Conservation (phyloP, 2,888 invertebrate genomes). For the Nyleta sp. region DNA sequence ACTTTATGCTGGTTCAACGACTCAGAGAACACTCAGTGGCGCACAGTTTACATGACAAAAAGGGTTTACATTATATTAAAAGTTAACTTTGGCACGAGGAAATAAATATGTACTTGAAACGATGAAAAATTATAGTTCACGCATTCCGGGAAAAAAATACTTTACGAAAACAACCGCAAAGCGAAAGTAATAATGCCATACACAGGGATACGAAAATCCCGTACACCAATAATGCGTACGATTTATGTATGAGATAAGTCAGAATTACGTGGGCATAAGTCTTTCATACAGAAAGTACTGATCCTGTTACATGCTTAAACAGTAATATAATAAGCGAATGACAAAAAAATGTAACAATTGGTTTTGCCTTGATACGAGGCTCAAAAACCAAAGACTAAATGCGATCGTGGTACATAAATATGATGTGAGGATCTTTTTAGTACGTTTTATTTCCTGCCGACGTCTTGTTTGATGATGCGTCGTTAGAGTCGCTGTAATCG, state of each 20-base stretch:
- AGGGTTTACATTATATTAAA: constrained; percentile 37
- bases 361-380: constrained; percentile 55
- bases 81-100: constrained; percentile 62
- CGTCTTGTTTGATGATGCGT: constrained; percentile 29
- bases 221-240: constrained; percentile 21
- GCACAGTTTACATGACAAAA: constrained; percentile 25
- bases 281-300: constrained; percentile 54
- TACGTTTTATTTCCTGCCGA: constrained; percentile 28
- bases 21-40: constrained; percentile 10
- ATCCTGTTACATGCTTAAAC: constrained; percentile 49
- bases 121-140: constrained; percentile 18
- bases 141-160: constrained; percentile 24
- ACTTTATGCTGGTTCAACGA: constrained; percentile 26
- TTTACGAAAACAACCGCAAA: constrained; percentile 30
- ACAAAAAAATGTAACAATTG: constrained; percentile 27
- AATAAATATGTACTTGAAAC: constrained; percentile 53
- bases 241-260: constrained; percentile 46
- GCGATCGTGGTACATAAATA: constrained; percentile 22
- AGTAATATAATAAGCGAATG: constrained; percentile 31
- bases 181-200: constrained; percentile 50
- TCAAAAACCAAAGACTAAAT: constrained; percentile 21
- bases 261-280: constrained; percentile 46
- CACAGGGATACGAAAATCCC: constrained; percentile 19
- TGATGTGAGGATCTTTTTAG: constrained; percentile 7
- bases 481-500: constrained; percentile 70